Conservation (phyloP, 2,113 vertebrate genomes). For the Paramisgurnus dabryanus region DNA sequence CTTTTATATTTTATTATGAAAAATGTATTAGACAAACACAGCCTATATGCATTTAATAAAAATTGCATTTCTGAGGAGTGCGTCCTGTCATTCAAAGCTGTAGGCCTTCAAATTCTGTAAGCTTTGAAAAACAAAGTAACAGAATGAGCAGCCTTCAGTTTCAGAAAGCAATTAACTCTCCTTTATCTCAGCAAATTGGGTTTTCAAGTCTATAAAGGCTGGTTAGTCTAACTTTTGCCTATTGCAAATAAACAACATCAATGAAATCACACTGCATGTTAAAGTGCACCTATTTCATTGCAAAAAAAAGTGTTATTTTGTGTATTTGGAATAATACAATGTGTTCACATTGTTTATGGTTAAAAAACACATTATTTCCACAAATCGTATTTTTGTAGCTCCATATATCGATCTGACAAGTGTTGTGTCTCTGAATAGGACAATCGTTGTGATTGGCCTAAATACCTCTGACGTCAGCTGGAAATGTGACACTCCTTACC, state of each 20-base stretch:
- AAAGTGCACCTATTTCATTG: too few relatives aligned
- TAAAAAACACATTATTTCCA: too few relatives aligned
- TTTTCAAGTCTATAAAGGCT: not conserved
- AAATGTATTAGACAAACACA: not conserved
- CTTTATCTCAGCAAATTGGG: not conserved
- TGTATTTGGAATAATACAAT: too few relatives aligned
- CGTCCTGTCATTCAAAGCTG: not conserved
- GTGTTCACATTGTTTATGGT: too few relatives aligned
- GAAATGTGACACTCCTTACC: too few relatives aligned
- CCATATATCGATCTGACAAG: too few relatives aligned
- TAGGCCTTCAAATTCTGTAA: not conserved
- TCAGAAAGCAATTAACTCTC: not conserved
- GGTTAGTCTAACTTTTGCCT: not conserved
- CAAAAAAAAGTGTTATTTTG: too few relatives aligned
- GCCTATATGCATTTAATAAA: not conserved
- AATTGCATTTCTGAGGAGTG: not conserved
- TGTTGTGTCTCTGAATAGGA: too few relatives aligned
- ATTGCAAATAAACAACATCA: slow-evolving; percentile 2
- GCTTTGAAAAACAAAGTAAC: too few relatives aligned
- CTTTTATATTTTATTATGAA: not conserved
- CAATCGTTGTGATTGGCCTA: too few relatives aligned
- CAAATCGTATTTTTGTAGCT: not conserved
- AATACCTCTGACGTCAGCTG: too few relatives aligned
- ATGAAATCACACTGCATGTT: not conserved
- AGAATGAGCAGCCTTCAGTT: not conserved